phyloP scores from a whole-genome alignment of 2,888 invertebrate species.

The Dryadula phaetusa region DNA sequence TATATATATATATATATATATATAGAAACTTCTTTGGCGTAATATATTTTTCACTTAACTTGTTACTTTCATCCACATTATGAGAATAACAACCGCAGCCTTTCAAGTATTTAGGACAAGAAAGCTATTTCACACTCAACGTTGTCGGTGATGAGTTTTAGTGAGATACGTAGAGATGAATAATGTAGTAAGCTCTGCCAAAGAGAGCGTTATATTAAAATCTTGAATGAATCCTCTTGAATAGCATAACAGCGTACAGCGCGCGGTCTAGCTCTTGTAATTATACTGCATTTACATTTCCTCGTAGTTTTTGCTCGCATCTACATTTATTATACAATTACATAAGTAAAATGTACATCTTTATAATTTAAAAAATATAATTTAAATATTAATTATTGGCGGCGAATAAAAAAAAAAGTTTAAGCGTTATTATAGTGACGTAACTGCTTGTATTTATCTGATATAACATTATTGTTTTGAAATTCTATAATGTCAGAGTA shows the following conservation, averaged over 20 bases:
- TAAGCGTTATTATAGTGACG: too few relatives aligned
- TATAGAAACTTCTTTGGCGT: too few relatives aligned
- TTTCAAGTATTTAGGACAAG: not conserved
- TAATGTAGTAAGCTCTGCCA: not conserved
- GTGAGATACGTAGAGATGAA: not conserved
- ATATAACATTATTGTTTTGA: too few relatives aligned
- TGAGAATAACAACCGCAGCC: not conserved
- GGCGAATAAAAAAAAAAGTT: too few relatives aligned
- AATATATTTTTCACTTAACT: too few relatives aligned
- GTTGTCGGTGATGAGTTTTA: not conserved
- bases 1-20: too few relatives aligned
- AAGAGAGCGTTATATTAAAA: slow-evolving; percentile 8
- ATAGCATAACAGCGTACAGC: not conserved
- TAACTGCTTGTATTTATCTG: too few relatives aligned
- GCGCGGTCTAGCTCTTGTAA: not conserved
- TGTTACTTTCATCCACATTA: too few relatives aligned
- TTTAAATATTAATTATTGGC: too few relatives aligned
- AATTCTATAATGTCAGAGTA: too few relatives aligned
- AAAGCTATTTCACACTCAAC: not conserved
- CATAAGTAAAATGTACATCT: too few relatives aligned
- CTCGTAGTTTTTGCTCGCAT: not conserved
- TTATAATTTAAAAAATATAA: too few relatives aligned
- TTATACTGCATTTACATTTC: not conserved
- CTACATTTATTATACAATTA: not conserved
- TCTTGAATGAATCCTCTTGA: not conserved